These are phyloP conservation scores for Oxycera nigricornis DNA, from an alignment of 2,888 invertebrate genomes.

Conservation along the genomic window DNA sequence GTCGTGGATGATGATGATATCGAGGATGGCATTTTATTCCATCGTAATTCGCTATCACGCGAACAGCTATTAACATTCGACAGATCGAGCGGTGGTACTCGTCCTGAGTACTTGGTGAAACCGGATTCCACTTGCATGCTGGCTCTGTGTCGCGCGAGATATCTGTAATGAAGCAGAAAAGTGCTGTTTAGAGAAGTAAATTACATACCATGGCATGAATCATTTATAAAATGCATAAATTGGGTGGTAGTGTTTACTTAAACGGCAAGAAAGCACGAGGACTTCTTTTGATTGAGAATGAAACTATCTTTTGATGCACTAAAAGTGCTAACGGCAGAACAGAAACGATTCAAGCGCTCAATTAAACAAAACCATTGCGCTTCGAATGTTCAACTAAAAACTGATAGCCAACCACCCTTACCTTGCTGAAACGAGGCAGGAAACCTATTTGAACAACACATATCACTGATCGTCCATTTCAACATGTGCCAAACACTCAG, in stretches of 20 bases:
- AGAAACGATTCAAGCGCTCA: too few species aligned
- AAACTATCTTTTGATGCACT: too few species aligned
- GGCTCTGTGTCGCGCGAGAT: not conserved
- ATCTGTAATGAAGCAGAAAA: not conserved
- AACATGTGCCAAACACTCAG: too few species aligned
- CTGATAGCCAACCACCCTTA: too few species aligned
- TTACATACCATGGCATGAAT: not conserved
- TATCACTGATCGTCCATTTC: too few species aligned
- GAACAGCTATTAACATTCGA: constrained; percentile 57
- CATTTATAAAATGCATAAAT: not conserved
- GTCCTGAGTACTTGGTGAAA: constrained; percentile 58
- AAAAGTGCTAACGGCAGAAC: too few species aligned
- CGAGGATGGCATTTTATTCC: constrained; percentile 49
- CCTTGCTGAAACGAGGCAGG: too few species aligned
- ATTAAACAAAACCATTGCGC: too few species aligned
- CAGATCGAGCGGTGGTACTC: constrained; percentile 60
- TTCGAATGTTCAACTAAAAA: too few species aligned
- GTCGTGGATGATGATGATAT: constrained; percentile 38
- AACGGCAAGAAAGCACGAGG: too few species aligned
- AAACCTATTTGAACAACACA: too few species aligned
- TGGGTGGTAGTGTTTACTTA: not conserved
- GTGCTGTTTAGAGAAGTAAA: not conserved
- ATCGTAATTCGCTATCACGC: constrained; percentile 53
- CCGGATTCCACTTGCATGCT: constrained; percentile 60
- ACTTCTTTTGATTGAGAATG: too few species aligned